phyloP scores from a whole-genome alignment of 1,140 invertebrate genomes.

The Drosophila parabipectinata region DNA sequence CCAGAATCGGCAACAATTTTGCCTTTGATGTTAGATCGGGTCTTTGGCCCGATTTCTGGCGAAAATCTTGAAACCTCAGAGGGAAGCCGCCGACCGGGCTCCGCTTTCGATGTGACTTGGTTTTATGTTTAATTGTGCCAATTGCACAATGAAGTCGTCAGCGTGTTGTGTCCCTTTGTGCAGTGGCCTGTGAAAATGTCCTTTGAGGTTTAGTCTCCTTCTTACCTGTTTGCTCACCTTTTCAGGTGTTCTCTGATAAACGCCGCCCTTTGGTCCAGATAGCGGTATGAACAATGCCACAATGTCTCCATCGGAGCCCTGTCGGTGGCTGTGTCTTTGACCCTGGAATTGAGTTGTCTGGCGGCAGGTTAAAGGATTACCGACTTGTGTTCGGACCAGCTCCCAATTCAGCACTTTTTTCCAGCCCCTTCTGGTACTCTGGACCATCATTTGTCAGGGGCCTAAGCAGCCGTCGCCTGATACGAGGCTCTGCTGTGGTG shows the following conservation, averaged over 20 bases:
- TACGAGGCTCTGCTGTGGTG: slow-evolving; percentile 51
- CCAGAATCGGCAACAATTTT: slow-evolving; percentile 34
- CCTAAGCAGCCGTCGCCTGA: slow-evolving; percentile 58
- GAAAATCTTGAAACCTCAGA: slow-evolving; percentile 41
- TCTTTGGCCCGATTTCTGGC: slow-evolving; percentile 35
- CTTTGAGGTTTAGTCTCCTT: slow-evolving; percentile 63
- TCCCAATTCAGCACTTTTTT: slow-evolving; percentile 70
- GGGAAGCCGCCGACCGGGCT: neutral
- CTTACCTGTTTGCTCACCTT: slow-evolving; percentile 49
- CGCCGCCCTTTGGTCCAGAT: slow-evolving; percentile 51
- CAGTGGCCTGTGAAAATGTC: slow-evolving; percentile 70
- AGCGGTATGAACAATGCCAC: slow-evolving; percentile 12
- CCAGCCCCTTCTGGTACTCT: neutral
- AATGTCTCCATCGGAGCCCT: slow-evolving; percentile 66
- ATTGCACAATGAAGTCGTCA: slow-evolving; percentile 71
- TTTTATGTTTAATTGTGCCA: slow-evolving; percentile 74
- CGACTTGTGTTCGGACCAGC: slow-evolving; percentile 26
- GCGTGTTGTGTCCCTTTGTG: slow-evolving; percentile 55
- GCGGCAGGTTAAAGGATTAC: slow-evolving; percentile 80
- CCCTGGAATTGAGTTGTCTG: slow-evolving; percentile 65
- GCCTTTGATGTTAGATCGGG: slow-evolving; percentile 48
- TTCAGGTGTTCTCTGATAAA: slow-evolving; percentile 46
- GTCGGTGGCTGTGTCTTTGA: slow-evolving; percentile 63
- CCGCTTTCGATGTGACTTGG: slow-evolving; percentile 33
- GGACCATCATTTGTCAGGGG: slow-evolving; percentile 69